Evolutionary conservation across 2,113 vertebrate genomes (phyloP), one percentile per base, ranked within the genome.

Genomic region (Ptyas mucosa): DNA sequence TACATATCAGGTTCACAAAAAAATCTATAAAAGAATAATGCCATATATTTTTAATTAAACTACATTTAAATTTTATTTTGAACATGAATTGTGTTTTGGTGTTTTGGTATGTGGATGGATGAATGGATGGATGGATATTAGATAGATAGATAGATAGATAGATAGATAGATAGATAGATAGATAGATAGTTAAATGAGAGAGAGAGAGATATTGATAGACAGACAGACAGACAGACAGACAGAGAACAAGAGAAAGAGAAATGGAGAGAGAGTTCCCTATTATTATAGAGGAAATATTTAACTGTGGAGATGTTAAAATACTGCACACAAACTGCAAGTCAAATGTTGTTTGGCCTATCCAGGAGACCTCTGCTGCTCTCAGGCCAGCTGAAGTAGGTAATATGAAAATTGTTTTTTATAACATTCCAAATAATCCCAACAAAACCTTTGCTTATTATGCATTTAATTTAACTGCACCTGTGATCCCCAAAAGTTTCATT

Each of bases 171-270:
- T 21, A 21, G 54, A 55, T 21, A 55, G 54, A 55, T 21, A 21
- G 54, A 55, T 21, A 55, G 54, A 54, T 15, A 54, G 14, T 15
- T 15, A 54, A 14, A 55, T 5, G 12, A 54, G 21, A 23, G 0
- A 24, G 57, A 58, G 1, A 24, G 57, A 24, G 6, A 24, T 8
- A 58, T 0, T 1, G 57, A 64, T 1, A 5, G 26, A 64, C 0
- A 5, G 26, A 64, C 0, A 12, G 55, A 64, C 0, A 64, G 61
- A n/a, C 4, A 69, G 61, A 15, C 0, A 69, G 29, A 64, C 0
- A n/a, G 26, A 64, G 1, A 14, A 10, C 14, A 0, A 61, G 61
- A 34, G 12, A 69, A 1, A 69, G 1, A n/a, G 0, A 58, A 7
- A 58, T 0, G 7, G 8, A 58, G 7, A 58, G 8, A 58, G 8